These are phyloP conservation scores for Pollenia amentaria DNA, from an alignment of 2,888 invertebrate genomes.

Conservation along the genomic window DNA sequence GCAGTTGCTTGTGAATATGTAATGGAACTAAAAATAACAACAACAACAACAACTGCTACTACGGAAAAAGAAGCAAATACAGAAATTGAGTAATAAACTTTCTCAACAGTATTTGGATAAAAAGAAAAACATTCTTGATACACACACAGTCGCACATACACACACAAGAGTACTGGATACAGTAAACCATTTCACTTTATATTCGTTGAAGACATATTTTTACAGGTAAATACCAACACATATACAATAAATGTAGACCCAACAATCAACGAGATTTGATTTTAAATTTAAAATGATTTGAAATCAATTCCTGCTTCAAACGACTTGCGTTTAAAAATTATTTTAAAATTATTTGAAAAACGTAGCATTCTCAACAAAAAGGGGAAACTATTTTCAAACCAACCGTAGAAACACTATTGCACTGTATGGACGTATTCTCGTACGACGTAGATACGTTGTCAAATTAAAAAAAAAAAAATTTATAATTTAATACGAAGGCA, in stretches of 20 bases:
- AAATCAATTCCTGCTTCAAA: too few relatives aligned
- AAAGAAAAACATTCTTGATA: neutral
- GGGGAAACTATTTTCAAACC: too few relatives aligned
- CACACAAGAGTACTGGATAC: neutral
- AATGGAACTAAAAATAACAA: neutral
- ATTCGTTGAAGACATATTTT: neutral
- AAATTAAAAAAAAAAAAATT: too few relatives aligned
- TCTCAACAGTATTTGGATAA: slow-evolving; percentile 14
- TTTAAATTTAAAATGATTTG: too few relatives aligned
- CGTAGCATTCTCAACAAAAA: too few relatives aligned
- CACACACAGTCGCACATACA: neutral
- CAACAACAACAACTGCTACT: neutral
- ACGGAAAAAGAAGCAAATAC: neutral
- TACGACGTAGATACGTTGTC: too few relatives aligned
- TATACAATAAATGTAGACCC: neutral
- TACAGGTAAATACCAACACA: slow-evolving; percentile 16
- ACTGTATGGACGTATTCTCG: too few relatives aligned
- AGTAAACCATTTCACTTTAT: slow-evolving; percentile 4
- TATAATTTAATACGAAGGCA: too few relatives aligned
- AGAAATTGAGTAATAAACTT: slow-evolving; percentile 12
- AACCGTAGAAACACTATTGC: too few relatives aligned
- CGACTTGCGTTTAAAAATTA: too few relatives aligned
- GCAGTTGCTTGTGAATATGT: neutral
- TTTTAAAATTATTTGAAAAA: too few relatives aligned
- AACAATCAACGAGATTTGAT: too few relatives aligned